Evolutionary conservation across 2,113 vertebrate species (phyloP).

Genomic region (Zosterops borbonicus): DNA sequence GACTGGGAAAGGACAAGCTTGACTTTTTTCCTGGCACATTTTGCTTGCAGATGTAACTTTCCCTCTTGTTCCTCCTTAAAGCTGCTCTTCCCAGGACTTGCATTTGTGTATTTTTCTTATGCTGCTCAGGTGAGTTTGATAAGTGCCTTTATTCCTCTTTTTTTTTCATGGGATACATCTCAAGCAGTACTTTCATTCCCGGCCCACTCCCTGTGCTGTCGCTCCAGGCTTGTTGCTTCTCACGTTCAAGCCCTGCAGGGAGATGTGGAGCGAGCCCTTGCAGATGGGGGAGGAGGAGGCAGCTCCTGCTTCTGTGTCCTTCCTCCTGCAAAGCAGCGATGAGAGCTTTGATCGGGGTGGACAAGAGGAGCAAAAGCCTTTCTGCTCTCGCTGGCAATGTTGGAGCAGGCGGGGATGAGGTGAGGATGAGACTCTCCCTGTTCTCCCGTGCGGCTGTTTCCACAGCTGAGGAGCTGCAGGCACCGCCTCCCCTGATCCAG

Average conservation of each 20-base stretch:
- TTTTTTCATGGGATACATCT: background rate
- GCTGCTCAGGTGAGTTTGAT: background rate
- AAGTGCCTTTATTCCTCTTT: background rate
- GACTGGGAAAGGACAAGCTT: background rate
- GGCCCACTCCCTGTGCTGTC: background rate
- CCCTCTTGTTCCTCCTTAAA: background rate
- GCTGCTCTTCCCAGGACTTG: background rate
- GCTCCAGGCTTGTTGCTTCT: background rate
- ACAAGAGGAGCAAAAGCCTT: background rate
- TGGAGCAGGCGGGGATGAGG: rapidly evolving
- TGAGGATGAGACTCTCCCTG: background rate
- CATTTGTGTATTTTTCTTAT: background rate
- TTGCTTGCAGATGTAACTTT: background rate
- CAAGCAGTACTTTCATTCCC: background rate
- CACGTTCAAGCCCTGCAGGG: background rate
- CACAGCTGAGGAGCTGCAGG: background rate
- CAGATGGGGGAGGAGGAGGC: background rate
- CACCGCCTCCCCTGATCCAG: background rate
- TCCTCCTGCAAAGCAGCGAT: background rate
- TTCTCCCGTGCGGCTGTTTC: background rate
- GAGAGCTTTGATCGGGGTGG: background rate
- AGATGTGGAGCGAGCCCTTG: background rate
- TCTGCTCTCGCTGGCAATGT: background rate
- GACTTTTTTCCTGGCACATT: background rate
- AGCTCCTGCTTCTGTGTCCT: background rate